A percentile compares a stretch with the other conserved stretches of the same genome.
Conservation (phyloP, 1,140 invertebrate species). For the Aphidius gifuensis region DNA sequence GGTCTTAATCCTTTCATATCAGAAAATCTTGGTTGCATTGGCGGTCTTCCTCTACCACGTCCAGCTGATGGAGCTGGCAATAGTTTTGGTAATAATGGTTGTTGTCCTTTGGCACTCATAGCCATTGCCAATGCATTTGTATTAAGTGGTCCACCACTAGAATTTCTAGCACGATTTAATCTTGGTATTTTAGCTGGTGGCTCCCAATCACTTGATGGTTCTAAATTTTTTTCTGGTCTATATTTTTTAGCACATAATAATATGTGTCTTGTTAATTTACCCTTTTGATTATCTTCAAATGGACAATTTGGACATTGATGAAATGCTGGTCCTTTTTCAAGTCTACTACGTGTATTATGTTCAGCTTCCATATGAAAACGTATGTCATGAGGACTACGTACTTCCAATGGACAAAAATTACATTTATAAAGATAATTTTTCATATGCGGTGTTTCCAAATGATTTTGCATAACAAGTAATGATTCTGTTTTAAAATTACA, state of each 20-base stretch:
- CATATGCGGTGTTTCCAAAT: constrained; percentile 91
- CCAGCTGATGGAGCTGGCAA: constrained; percentile 48
- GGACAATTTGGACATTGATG: constrained; percentile 93
- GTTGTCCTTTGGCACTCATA: constrained; percentile 50
- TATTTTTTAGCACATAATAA: constrained; percentile 90
- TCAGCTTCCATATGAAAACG: constrained; percentile 88
- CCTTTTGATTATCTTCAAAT: constrained; percentile 92
- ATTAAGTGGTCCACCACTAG: constrained; percentile 46
- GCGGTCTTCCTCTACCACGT: constrained; percentile 48
- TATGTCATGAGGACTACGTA: constrained; percentile 82
- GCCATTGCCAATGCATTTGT: constrained; percentile 50
- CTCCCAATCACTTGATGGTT: constrained; percentile 84
- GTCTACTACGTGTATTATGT: constrained; percentile 76
- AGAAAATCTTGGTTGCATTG: constrained; percentile 51
- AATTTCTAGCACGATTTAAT: constrained; percentile 57
- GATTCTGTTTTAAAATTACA: constrained; percentile 94
- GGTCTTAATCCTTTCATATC: constrained; percentile 49
- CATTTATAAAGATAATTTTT: constrained; percentile 81
- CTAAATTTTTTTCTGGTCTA: constrained; percentile 78
- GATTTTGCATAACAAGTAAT: constrained; percentile 78
- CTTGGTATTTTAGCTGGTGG: constrained; percentile 88
- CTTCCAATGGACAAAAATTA: constrained; percentile 82
- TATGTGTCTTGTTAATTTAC: constrained; percentile 85
- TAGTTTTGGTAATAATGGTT: constrained; percentile 58
- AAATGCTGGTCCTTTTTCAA: constrained; percentile 81